These are phyloP conservation scores for Erebia palarica DNA, from an alignment of 2,888 invertebrate genomes.

Conservation along the genomic window DNA sequence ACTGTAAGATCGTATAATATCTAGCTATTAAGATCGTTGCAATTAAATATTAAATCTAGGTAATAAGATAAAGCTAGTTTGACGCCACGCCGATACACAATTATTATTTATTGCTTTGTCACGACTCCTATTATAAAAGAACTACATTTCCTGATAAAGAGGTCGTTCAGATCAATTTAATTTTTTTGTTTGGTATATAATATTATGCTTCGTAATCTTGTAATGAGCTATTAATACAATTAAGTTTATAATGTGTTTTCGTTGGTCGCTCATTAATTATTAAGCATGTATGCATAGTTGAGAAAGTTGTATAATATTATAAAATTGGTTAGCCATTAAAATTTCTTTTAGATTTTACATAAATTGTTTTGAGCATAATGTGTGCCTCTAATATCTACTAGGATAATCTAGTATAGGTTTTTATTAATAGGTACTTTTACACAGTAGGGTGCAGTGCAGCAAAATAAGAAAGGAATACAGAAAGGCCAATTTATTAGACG, in stretches of 20 bases:
- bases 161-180: conserved; percentile 49
- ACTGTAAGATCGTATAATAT: neutral
- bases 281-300: conserved; percentile 21
- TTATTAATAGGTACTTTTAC: conserved; percentile 41
- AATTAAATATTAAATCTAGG: conserved; percentile 38
- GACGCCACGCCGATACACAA: conserved; percentile 35
- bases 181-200: conserved; percentile 40
- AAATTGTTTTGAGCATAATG: neutral
- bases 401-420: neutral
- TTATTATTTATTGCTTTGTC: conserved; percentile 42
- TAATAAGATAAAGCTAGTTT: conserved; percentile 41
- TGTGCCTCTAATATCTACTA: neutral
- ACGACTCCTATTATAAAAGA: conserved; percentile 47
- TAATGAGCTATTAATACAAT: conserved; percentile 23
- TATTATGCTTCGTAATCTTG: conserved; percentile 47
- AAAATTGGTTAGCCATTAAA: conserved; percentile 10
- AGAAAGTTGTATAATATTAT: conserved; percentile 23
- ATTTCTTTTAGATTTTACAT: conserved; percentile 20
- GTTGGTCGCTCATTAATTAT: conserved; percentile 22
- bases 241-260: conserved; percentile 11
- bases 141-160: conserved; percentile 51
- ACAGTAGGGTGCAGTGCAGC: conserved; percentile 53
- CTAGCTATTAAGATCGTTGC: conserved; percentile 25
- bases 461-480: conserved; percentile 63
- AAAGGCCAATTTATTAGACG: conserved; percentile 76